Percentiles rank a stretch among this genome's conserved stretches.
Evolutionary conservation across 2,888 invertebrate genomes (phyloP).

Genomic region (Polydrusus tereticollis): DNA sequence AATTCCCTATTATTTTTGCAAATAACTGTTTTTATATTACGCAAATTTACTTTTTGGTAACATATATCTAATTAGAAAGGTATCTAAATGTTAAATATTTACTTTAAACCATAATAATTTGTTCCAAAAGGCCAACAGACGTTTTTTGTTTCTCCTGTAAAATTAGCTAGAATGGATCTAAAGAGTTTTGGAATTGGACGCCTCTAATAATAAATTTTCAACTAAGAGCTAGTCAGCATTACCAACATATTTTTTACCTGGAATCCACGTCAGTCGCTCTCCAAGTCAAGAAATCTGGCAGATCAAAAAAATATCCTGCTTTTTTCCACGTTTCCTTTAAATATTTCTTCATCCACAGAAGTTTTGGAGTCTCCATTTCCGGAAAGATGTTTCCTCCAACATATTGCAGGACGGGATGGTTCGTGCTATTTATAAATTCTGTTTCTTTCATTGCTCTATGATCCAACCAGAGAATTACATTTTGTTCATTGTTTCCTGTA

Average conservation of each 20-base stretch:
- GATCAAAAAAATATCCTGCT: conserved; percentile 85
- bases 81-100: too few species aligned
- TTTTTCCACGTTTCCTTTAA: conserved; percentile 77
- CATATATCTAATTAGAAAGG: too few species aligned
- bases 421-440: conserved; percentile 80
- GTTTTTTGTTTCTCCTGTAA: too few species aligned
- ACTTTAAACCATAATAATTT: too few species aligned
- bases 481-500: conserved; percentile 80
- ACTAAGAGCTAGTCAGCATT: too few species aligned
- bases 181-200: too few species aligned
- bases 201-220: too few species aligned
- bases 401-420: conserved; percentile 83
- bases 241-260: conserved; percentile 72
- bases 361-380: conserved; percentile 97
- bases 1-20: too few species aligned
- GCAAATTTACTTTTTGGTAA: too few species aligned
- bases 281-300: conserved; percentile 95
- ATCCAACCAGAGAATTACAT: conserved; percentile 94
- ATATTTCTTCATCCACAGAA: conserved; percentile 91
- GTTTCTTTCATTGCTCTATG: conserved; percentile 88
- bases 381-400: conserved; percentile 93
- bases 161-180: too few species aligned
- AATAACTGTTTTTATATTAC: too few species aligned
- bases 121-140: too few species aligned
- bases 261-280: conserved; percentile 83